Base-by-base conservation (phyloP, 2,888 invertebrate species). In the Eucera pruinosa region DNA sequence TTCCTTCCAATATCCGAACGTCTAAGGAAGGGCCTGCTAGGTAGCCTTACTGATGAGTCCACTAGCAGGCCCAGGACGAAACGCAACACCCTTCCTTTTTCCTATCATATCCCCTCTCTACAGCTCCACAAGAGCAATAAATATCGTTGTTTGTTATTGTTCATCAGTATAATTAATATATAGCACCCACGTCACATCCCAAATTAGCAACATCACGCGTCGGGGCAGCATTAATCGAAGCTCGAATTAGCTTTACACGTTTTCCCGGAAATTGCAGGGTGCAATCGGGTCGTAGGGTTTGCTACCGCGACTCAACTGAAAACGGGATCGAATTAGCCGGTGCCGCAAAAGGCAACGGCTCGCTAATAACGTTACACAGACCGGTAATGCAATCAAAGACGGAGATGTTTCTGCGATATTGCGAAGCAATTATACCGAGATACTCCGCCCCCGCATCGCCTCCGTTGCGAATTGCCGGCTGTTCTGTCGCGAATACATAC, bases 311-410 rank as follows among this genome's bases (percentile, higher is more conserved):
- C n/a, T 48, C 23, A 9, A n/a, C 61, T 30, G 50, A 50, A 39
- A 68, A 54, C 55, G 25, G 66, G 64, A 78, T 78, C 58, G 52
- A 76, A 80, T 80, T 80, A 80, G 62, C 50, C 33, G 55, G n/a
- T 39, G 45, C 9, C 39, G 60, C 50, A 45, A 33, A 55, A 61
- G n/a, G 54, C 67, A 68, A 58, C 48, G 55, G 60, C 23, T 39
- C 62, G 50, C 43, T 78, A 68, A 68, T 64, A 57, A 50, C 60
- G 64, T 78, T 69, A 58, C 39, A 27, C 50, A 50, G 58, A 52
- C n/a, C 43, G 64, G 57, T 58, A 71, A 71, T 65, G 78, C 30
- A 65, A 69, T 73, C 57, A 50, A 41, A 52, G 48, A 72, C 64
- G 54, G 9, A 50, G 68, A 27, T 39, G 39, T 71, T 50, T 20